phyloP scores from a whole-genome alignment of 2,113 vertebrate genomes.

The Columba janthina region DNA sequence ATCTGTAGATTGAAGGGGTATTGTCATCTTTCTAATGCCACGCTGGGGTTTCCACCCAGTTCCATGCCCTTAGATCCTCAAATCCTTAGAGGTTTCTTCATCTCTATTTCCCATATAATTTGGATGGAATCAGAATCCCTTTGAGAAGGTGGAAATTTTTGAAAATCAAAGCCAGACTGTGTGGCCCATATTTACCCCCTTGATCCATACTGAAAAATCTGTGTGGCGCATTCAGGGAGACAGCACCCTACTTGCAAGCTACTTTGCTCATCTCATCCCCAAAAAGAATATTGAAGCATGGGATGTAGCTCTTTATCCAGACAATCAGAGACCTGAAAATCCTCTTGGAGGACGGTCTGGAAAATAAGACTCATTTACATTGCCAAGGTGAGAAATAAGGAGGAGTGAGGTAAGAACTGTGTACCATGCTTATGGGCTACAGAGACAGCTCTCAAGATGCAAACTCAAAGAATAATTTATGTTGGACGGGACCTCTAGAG shows the following conservation, averaged over 20 bases:
- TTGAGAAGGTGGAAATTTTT: not conserved
- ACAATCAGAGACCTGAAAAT: not conserved
- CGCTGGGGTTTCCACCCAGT: not conserved
- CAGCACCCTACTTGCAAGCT: not conserved
- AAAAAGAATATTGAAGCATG: not conserved
- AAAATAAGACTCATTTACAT: not conserved
- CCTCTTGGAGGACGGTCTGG: not conserved
- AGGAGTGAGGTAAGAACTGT: not conserved
- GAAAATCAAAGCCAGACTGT: not conserved
- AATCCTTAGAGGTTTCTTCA: not conserved
- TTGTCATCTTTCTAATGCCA: not conserved
- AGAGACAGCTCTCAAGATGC: not conserved
- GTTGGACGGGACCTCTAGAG: not conserved
- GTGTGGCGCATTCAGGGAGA: not conserved
- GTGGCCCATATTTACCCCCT: not conserved
- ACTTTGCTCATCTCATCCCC: not conserved
- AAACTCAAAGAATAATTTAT: not conserved
- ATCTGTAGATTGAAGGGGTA: not conserved
- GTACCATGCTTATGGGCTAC: rapidly evolving
- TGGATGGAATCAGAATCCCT: not conserved
- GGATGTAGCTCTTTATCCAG: not conserved
- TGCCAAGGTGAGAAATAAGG: not conserved
- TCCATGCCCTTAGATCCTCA: not conserved
- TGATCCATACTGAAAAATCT: not conserved
- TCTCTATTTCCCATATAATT: not conserved